Evolutionary conservation across 2,888 invertebrate species (phyloP).

Genomic region (Diaphora mendica): DNA sequence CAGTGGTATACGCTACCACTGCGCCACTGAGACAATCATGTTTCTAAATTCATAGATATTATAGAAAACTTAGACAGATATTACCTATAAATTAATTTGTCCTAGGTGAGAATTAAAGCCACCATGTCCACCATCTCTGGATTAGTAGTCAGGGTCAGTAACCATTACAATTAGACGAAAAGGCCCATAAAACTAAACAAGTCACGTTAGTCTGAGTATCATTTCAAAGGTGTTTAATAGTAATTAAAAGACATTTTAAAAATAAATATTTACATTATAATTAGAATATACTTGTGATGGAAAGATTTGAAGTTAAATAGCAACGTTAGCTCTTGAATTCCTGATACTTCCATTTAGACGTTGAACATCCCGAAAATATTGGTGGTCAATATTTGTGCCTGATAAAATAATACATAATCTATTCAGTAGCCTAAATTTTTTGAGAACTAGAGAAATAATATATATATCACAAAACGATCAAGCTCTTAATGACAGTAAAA

Average conservation of each 20-base stretch:
- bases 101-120: too few species aligned
- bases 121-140: too few species aligned
- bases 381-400: neutral
- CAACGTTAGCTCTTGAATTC: neutral
- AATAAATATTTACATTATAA: neutral
- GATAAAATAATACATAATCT: neutral
- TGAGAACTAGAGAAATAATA: neutral
- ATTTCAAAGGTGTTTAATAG: neutral
- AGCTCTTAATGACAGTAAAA: slow-evolving; percentile 28
- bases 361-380: neutral
- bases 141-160: too few species aligned
- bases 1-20: too few species aligned
- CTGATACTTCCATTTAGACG: neutral
- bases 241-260: neutral
- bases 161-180: too few species aligned
- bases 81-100: too few species aligned
- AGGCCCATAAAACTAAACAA: too few species aligned
- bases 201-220: neutral
- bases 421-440: neutral
- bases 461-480: neutral
- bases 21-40: too few species aligned
- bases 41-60: too few species aligned
- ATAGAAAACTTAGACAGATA: too few species aligned
- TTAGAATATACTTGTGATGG: neutral
- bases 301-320: neutral